These are phyloP conservation scores for Scylla paramamosain DNA, from an alignment of 1,140 invertebrate species.

Conservation along the genomic window DNA sequence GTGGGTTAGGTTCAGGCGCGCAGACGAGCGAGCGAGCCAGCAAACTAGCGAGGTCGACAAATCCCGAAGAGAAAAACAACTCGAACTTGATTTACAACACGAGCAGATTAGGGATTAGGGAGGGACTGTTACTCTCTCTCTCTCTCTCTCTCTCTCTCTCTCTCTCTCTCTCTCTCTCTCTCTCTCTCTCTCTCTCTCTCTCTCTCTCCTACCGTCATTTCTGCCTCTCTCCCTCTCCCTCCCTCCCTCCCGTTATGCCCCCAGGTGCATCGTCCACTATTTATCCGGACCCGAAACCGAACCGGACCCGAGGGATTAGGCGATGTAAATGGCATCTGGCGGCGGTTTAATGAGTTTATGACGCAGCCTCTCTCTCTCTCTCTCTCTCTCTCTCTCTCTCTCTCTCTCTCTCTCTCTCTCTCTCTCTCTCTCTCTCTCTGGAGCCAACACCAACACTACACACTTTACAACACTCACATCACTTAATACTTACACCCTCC, in stretches of 20 bases:
- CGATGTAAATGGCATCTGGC: neutral
- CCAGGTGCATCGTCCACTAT: neutral
- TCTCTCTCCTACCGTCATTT: too few relatives aligned
- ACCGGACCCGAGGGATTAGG: neutral
- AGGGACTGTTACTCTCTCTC: neutral
- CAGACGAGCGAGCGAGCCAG: neutral
- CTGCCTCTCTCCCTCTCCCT: too few relatives aligned
- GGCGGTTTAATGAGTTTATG: neutral
- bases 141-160: neutral
- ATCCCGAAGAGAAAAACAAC: neutral
- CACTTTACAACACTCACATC: too few relatives aligned
- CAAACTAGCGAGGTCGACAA: neutral
- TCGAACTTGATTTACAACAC: neutral
- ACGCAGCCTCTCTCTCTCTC: conserved; percentile 31
- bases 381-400: conserved; percentile 46
- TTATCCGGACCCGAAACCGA: neutral
- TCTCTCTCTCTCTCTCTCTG: conserved; percentile 36
- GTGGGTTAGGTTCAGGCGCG: neutral
- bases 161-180: neutral
- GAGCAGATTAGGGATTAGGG: conserved; percentile 11
- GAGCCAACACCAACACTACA: too few relatives aligned
- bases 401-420: conserved; percentile 32
- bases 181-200: too few relatives aligned
- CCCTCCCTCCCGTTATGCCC: neutral
- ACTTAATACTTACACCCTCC: too few relatives aligned